Evolutionary conservation across 2,888 invertebrate genomes (phyloP), one percentile per base, ranked within the genome.

Genomic region (Pheosia gnoma): DNA sequence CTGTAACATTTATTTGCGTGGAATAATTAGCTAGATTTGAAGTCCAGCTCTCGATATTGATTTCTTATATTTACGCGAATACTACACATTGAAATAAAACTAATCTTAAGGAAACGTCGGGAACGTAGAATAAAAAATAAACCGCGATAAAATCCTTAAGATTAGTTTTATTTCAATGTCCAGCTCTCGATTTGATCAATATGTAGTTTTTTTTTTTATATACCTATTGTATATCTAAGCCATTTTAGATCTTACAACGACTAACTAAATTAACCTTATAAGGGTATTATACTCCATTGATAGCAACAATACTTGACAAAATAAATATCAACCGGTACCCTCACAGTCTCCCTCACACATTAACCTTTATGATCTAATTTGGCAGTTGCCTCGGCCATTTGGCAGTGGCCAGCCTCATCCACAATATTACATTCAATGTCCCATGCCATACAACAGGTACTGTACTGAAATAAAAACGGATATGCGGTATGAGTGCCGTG

Each of bases 341-440:
- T 67, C 66, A 68, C 70, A 69, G 70, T 68, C 68, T 59, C 61
- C 74, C 81, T 77, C 78, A 77, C 85, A 83, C 84, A 83, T 90
- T 89, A 89, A 90, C 91, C 91, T 91, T 89, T 87, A 91, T 81
- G 87, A 86, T 83, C 80, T 86, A 86, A 89, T 91, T 91, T 91
- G 91, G 91, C 91, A 88, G 70, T 70, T 80, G 67, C 52, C 59
- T 66, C 68, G 74, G 80, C 81, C 82, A 84, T 90, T 90, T 90
- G 90, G 90, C 90, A 89, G 77, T 68, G 76, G 60, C 67, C 62
- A 62, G 51, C 61, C 67, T 71, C 72, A 65, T 74, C 75, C 76
- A 72, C 78, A 73, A 72, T 78, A 79, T 80, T 77, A 77, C 79
- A 81, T 83, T 81, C 81, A 80, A 81, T 81, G 80, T 76, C 70